Conservation (phyloP, 1,140 invertebrate species). For the Pseudomyrmex concolor region DNA sequence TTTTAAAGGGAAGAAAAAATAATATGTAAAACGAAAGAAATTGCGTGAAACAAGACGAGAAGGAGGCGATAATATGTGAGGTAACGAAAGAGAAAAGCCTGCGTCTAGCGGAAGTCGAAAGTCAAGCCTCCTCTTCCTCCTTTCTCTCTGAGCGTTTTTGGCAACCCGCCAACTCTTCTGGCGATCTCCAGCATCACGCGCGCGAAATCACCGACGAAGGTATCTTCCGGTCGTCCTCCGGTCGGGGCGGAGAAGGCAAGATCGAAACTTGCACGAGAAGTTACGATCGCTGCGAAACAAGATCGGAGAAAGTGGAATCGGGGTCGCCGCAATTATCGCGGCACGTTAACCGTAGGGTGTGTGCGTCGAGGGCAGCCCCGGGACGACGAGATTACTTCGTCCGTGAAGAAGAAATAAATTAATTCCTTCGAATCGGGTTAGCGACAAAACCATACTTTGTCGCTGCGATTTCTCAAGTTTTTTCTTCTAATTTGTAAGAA, state of each 20-base stretch:
- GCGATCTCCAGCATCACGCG: constrained; percentile 7
- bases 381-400: constrained; percentile 4
- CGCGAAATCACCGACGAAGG: constrained; percentile 29
- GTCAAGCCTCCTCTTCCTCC: constrained; percentile 29
- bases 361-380: not conserved
- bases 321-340: constrained; percentile 41
- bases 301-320: constrained; percentile 39
- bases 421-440: constrained; percentile 11
- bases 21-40: not conserved
- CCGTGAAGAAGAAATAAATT: constrained; percentile 20
- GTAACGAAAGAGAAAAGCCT: constrained; percentile 17
- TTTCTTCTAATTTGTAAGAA: not conserved
- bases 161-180: constrained; percentile 42
- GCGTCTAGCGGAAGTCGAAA: constrained; percentile 65
- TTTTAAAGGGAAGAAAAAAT: not conserved
- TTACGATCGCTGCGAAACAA: not conserved
- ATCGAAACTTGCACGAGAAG: constrained; percentile 39
- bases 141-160: constrained; percentile 45
- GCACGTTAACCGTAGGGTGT: constrained; percentile 30
- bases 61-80: constrained; percentile 4
- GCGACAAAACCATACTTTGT: not conserved
- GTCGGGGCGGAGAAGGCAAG: constrained; percentile 10
- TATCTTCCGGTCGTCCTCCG: constrained; percentile 17
- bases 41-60: not conserved
- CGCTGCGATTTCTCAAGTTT: not conserved